Percentiles rank a stretch among this genome's conserved stretches.
Conservation (phyloP, 2,797 vertebrate species). For the Bovichtus variegatus region DNA sequence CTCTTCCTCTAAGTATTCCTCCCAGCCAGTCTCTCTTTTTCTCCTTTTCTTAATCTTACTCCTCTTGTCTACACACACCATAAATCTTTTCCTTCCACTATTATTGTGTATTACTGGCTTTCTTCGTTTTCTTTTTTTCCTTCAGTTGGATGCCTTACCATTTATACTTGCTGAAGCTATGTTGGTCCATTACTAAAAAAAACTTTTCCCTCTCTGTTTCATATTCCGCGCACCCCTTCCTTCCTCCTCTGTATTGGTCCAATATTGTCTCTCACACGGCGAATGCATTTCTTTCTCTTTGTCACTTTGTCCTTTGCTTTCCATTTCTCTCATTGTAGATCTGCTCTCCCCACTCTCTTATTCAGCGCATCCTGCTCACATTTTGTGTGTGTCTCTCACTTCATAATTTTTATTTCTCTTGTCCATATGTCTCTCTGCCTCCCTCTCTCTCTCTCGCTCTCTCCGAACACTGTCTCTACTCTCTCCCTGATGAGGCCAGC, state of each 20-base stretch:
- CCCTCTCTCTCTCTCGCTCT: constrained; percentile 17
- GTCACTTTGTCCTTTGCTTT: constrained; percentile 12
- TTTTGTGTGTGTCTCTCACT: constrained; percentile 27
- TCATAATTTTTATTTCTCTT: constrained; percentile 40
- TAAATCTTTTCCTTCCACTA: constrained; percentile 1
- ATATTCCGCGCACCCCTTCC: too few species aligned
- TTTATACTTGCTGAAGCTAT: constrained; percentile 3
- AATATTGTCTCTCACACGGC: background rate
- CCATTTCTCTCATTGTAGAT: background rate
- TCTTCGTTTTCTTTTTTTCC: constrained; percentile 1
- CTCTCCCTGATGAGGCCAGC: constrained; percentile 75
- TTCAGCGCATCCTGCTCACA: constrained; percentile 26
- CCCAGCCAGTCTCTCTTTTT: background rate
- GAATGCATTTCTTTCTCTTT: constrained; percentile 2
- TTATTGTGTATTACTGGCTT: background rate
- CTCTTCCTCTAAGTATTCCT: background rate
- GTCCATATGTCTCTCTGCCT: constrained; percentile 16
- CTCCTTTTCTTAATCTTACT: constrained; percentile 2
- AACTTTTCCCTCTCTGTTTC: background rate
- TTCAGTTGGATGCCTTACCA: background rate
- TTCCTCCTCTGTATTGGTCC: background rate
- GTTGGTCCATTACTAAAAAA: constrained; percentile 1
- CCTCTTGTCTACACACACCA: constrained; percentile 5
- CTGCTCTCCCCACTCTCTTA: constrained; percentile 11
- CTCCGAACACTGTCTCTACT: constrained; percentile 42